These are phyloP conservation scores for Coleophora flavipennella DNA, from an alignment of 2,888 invertebrate species.

Conservation along the genomic window DNA sequence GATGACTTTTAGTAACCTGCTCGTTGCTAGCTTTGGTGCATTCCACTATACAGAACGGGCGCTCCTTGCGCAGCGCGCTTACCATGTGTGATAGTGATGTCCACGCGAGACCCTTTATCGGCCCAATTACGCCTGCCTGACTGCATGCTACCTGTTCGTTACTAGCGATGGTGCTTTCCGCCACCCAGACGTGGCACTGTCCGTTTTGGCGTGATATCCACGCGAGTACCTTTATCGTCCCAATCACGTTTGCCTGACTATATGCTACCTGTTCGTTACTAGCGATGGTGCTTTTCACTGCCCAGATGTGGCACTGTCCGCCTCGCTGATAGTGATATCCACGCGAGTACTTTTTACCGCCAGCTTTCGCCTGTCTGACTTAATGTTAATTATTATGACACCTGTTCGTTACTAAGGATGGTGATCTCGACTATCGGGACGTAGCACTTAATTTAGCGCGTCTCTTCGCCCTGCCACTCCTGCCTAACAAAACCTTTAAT, in stretches of 20 bases:
- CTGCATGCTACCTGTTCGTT: conserved; percentile 56
- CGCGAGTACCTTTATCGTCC: conserved; percentile 86
- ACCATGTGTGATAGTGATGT: too few relatives aligned
- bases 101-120: too few relatives aligned
- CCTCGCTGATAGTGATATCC: conserved; percentile 86
- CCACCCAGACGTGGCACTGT: conserved; percentile 94
- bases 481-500: conserved; percentile 15
- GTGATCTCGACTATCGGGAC: too few relatives aligned
- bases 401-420: too few relatives aligned
- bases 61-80: conserved; percentile 83
- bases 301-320: conserved; percentile 83
- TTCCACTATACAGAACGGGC: conserved; percentile 96
- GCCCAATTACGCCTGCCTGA: too few relatives aligned
- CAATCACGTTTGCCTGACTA: conserved; percentile 82
- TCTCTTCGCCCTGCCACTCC: conserved; percentile 96
- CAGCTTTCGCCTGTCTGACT: conserved; percentile 79
- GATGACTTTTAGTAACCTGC: too few relatives aligned
- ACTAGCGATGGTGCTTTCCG: conserved; percentile 89
- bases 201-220: conserved; percentile 85
- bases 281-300: conserved; percentile 93
- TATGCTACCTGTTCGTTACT: conserved; percentile 69
- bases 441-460: too few relatives aligned
- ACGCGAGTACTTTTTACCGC: conserved; percentile 88
- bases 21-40: conserved; percentile 86
- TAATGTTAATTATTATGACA: too few relatives aligned